Evolutionary conservation across 2,113 vertebrate species (phyloP), one percentile per base, ranked within the genome.

Genomic region (Empidonax traillii): DNA sequence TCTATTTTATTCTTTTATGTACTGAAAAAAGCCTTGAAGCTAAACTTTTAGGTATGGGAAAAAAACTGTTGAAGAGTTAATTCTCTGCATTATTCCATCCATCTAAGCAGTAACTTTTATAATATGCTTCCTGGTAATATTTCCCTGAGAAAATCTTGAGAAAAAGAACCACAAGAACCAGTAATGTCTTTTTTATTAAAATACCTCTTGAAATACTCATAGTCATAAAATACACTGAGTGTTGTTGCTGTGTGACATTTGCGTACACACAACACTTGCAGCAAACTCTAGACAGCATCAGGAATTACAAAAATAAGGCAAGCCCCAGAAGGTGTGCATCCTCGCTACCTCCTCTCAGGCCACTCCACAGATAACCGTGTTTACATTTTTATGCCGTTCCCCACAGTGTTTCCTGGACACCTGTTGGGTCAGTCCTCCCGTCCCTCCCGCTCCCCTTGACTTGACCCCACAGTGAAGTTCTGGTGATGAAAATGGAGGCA

Each of bases 171-270:
- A 97, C n/a, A 6, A 12, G 37, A 81, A 84, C 46, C 75, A 69
- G 51, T 80, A 93, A 88, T 35, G 8, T 94, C 67, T 94, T 91
- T 97, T 97, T 97, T 97, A 97, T 97, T 96, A 96, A 97, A 97
- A 93, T 90, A 96, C 47, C 27, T 93, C 86, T 94, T 81, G 53
- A 85, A 89, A 89, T 44, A 93, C 25, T 87, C 81, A 51, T 74
- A 2, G 1, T 88, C 77, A 77, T 75, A 87, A 96, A 95, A 93
- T 61, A 89, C 62, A 91, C 35, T 46, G 89, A 65, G 33, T 85
- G 56, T 68, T 89, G 88, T 68, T 66, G 51, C 51, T 52, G n/a
- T 77, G 61, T 41, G 71, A 56, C 69, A 74, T 66, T 27, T 68
- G 56, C 61, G 59, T 31, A 73, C 51, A 74, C 7, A 68, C 73